Percentiles rank a stretch among this genome's conserved stretches.
These are phyloP conservation scores for Zelleria hepariella DNA, from an alignment of 2,888 invertebrate genomes.

Conservation along the genomic window DNA sequence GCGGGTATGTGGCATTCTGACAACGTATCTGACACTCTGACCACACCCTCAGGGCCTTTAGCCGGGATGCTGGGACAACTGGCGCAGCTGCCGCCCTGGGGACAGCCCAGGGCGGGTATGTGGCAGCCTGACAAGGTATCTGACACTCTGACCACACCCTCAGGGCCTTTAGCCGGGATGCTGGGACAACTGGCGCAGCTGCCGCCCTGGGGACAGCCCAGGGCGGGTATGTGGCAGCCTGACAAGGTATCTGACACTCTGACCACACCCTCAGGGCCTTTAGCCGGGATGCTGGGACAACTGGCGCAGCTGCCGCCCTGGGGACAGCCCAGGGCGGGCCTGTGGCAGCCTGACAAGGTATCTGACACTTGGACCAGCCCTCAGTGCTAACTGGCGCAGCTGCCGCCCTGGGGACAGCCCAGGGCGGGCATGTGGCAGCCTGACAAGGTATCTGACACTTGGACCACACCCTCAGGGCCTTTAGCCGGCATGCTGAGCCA, in stretches of 20 bases:
- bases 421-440: no score
- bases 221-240: constrained; percentile 38
- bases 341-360: constrained; percentile 49
- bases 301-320: constrained; percentile 39
- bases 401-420: no score
- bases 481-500: no score
- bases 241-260: no score
- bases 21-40: no score
- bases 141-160: no score
- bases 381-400: no score
- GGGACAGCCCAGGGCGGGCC: constrained; percentile 30
- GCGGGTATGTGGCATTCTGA: constrained; percentile 43
- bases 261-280: no score
- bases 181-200: constrained; percentile 44
- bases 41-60: no score
- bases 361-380: no score
- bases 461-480: no score
- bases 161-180: constrained; percentile 55
- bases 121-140: constrained; percentile 50
- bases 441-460: no score
- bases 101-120: constrained; percentile 29
- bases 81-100: constrained; percentile 39
- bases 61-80: constrained; percentile 54
- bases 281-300: constrained; percentile 53
- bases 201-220: constrained; percentile 32